Evolutionary conservation across 2,113 vertebrate species (phyloP).

Genomic region (Macrotus californicus): DNA sequence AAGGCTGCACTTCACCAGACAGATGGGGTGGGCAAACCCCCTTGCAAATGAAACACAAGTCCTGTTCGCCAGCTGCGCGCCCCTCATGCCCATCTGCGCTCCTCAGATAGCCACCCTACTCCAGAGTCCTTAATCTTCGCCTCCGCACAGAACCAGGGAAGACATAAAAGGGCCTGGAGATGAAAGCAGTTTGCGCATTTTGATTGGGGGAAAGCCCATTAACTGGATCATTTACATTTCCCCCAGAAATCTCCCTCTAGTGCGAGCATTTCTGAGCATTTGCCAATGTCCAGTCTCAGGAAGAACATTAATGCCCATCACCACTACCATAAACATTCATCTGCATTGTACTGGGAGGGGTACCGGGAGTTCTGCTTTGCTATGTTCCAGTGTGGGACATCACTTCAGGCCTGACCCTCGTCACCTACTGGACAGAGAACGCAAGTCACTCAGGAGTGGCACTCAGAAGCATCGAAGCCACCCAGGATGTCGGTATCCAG

Average conservation of each 20-base stretch:
- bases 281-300: slow-evolving; percentile 58
- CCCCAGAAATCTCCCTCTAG: slow-evolving; percentile 56
- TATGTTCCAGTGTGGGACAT: background rate
- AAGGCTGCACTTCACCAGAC: slow-evolving; percentile 52
- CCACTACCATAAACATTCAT: slow-evolving; percentile 49
- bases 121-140: slow-evolving; percentile 48
- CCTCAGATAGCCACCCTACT: slow-evolving; percentile 37
- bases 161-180: slow-evolving; percentile 60
- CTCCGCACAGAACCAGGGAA: slow-evolving; percentile 34
- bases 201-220: slow-evolving; percentile 67
- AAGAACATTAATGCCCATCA: slow-evolving; percentile 68
- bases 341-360: slow-evolving; percentile 44
- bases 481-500: background rate
- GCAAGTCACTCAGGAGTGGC: slow-evolving; percentile 25
- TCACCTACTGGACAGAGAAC: background rate
- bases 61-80: background rate
- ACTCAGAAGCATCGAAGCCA: background rate
- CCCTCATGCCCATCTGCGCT: background rate
- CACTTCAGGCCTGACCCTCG: slow-evolving; percentile 19
- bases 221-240: slow-evolving; percentile 69
- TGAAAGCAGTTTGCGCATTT: slow-evolving; percentile 66
- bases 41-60: background rate
- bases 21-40: slow-evolving; percentile 54
- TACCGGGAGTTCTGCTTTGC: slow-evolving; percentile 40
- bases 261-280: slow-evolving; percentile 55